phyloP scores from a whole-genome alignment of 1,140 invertebrate genomes.

The Metopolophium dirhodum region DNA sequence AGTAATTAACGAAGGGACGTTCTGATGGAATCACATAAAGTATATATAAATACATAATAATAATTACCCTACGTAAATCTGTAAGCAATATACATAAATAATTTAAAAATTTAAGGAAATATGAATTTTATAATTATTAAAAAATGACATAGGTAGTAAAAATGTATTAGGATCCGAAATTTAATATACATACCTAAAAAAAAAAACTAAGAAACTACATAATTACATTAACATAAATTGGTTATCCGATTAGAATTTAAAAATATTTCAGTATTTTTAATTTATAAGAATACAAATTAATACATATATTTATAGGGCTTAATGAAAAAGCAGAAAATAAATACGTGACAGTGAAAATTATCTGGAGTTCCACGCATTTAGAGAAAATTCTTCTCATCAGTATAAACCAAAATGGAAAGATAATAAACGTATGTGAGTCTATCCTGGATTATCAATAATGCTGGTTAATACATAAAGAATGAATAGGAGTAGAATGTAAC shows the following conservation, averaged over 20 bases:
- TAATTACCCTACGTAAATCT: not conserved
- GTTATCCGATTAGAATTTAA: not conserved
- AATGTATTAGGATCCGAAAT: not conserved
- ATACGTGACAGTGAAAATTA: not conserved
- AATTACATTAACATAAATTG: not conserved
- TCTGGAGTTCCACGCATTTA: not conserved
- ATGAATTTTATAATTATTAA: not conserved
- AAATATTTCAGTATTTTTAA: not conserved
- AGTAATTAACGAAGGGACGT: not conserved
- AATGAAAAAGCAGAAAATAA: not conserved
- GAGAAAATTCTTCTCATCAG: not conserved
- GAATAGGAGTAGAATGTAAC: not conserved
- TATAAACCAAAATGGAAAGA: not conserved
- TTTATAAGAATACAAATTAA: not conserved
- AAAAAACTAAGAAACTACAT: no score
- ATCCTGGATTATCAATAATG: not conserved
- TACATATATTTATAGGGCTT: not conserved
- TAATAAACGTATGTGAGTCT: not conserved
- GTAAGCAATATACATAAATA: not conserved
- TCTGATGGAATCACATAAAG: not conserved
- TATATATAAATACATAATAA: not conserved
- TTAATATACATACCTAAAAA: not conserved
- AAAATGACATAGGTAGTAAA: not conserved
- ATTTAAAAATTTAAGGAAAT: not conserved
- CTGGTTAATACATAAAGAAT: not conserved